A percentile compares a stretch with the other conserved stretches of the same genome.
phyloP scores from a whole-genome alignment of 2,113 vertebrate species.

The Pipa parva region DNA sequence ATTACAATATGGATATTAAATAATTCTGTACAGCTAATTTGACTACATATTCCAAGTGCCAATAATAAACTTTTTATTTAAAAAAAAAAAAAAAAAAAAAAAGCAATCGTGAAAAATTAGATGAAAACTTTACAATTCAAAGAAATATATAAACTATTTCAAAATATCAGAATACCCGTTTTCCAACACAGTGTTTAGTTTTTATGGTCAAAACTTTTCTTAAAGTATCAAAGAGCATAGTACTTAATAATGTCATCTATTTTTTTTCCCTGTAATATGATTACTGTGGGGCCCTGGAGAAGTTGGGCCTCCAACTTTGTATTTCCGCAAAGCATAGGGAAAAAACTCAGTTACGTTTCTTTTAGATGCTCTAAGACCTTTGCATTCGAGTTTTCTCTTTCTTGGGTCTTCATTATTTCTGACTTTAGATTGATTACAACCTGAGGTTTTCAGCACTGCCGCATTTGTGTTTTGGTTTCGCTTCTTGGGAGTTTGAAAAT shows the following conservation, averaged over 20 bases:
- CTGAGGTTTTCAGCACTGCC: not conserved
- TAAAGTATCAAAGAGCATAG: not conserved
- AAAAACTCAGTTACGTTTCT: not conserved
- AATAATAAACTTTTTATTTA: too few relatives aligned
- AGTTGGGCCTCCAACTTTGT: not conserved
- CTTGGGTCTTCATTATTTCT: not conserved
- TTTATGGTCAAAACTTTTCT: not conserved
- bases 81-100: too few relatives aligned
- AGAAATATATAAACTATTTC: slow-evolving; percentile 9
- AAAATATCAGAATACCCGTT: slow-evolving; percentile 35
- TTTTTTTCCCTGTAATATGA: not conserved
- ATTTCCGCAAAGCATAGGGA: not conserved
- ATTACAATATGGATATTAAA: too few relatives aligned
- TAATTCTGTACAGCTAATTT: too few relatives aligned
- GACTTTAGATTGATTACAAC: not conserved
- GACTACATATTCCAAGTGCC: too few relatives aligned
- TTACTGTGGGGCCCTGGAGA: not conserved
- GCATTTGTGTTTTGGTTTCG: not conserved
- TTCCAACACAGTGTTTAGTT: slow-evolving; percentile 31
- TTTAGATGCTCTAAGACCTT: not conserved
- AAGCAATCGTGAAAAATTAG: not conserved
- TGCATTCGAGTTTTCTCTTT: not conserved
- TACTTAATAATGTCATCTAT: not conserved
- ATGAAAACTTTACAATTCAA: not conserved
- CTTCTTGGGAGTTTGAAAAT: slow-evolving; percentile 3